Percentiles rank a stretch among this genome's conserved stretches.
Conservation (phyloP, 2,113 vertebrate genomes). For the Petrocephalus zakoni region DNA sequence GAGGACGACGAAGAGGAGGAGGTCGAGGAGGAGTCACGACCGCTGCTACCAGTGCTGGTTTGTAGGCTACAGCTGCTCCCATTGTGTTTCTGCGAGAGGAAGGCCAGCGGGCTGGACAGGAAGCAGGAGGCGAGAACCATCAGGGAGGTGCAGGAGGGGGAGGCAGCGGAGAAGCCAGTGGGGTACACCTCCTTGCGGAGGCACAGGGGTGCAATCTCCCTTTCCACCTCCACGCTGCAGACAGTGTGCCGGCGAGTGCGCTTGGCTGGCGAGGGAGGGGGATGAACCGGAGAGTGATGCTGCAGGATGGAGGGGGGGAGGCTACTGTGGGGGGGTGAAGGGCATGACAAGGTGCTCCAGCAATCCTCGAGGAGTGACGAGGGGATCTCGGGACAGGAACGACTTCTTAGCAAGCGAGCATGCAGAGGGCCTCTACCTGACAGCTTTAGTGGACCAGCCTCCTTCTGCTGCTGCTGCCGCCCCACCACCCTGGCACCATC, state of each 20-base stretch:
- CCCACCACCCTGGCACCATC: not conserved
- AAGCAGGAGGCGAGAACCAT: constrained; percentile 50
- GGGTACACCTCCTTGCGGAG: constrained; percentile 85
- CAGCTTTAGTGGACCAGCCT: not conserved
- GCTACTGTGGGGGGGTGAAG: constrained; percentile 36
- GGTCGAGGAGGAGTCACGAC: constrained; percentile 21
- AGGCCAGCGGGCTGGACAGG: constrained; percentile 61
- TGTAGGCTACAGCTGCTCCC: constrained; percentile 22
- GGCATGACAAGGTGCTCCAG: constrained; percentile 20
- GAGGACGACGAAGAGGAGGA: constrained; percentile 15
- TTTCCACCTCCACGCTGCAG: constrained; percentile 68
- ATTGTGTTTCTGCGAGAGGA: constrained; percentile 48
- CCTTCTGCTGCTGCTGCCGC: constrained; percentile 36
- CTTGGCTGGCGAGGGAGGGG: constrained; percentile 30
- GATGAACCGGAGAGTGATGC: constrained; percentile 8
- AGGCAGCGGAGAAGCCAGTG: constrained; percentile 38
- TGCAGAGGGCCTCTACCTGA: constrained; percentile 19
- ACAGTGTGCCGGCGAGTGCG: constrained; percentile 74
- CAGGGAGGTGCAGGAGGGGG: constrained; percentile 45
- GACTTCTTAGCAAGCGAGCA: constrained; percentile 60
- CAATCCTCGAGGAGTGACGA: constrained; percentile 37
- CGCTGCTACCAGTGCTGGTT: constrained; percentile 8
- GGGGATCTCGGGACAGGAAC: constrained; percentile 68
- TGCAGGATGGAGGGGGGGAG: constrained; percentile 29
- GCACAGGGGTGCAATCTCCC: constrained; percentile 64